Evolutionary conservation across 1,140 invertebrate genomes (phyloP), one percentile per base, ranked within the genome.

Genomic region (Ostrea edulis): DNA sequence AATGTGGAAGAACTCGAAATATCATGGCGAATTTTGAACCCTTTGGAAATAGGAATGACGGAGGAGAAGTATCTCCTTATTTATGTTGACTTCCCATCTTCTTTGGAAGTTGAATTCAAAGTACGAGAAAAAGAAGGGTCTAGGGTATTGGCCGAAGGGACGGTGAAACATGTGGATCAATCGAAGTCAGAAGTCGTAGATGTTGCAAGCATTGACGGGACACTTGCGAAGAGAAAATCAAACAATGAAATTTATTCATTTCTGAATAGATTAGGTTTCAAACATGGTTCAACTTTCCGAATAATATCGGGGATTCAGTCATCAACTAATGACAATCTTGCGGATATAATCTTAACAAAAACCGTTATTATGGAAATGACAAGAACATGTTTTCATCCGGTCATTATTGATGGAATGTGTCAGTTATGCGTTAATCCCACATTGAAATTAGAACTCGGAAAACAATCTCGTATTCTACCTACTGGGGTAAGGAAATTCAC

Each of bases 401-500:
- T 83, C 17, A 83, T 83, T 12, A 83, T 83, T 53, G 82, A 83
- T 53, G 82, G 82, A 4, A 83, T 83, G 82, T 54, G 53, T 11
- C 82, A 83, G 20, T 20, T 9, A 22, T 83, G 29, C 44, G 53
- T n/a, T 88, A 44, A n/a, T 58, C 44, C 29, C 9, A 54, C 77
- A 20, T 35, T 71, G 83, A 85, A 35, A 85, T 71, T 17, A 71
- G 71, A 20, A 85, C 82, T 29, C 81, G 84, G 20, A 86, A 84
- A 53, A 62, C 54, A 52, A 83, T 87, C 35, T 52, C 62, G 53
- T 65, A 51, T 85, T 55, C 84, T 88, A 11, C 87, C 87, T 17
- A 82, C 51, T 11, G 68, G 53, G 51, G 52, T 88, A 25, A 51
- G 62, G n/a, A 29, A 35, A n/a, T 54, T 88, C 8, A 82, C 14